phyloP scores from a whole-genome alignment of 2,113 vertebrate species.

The Cavia aperea region DNA sequence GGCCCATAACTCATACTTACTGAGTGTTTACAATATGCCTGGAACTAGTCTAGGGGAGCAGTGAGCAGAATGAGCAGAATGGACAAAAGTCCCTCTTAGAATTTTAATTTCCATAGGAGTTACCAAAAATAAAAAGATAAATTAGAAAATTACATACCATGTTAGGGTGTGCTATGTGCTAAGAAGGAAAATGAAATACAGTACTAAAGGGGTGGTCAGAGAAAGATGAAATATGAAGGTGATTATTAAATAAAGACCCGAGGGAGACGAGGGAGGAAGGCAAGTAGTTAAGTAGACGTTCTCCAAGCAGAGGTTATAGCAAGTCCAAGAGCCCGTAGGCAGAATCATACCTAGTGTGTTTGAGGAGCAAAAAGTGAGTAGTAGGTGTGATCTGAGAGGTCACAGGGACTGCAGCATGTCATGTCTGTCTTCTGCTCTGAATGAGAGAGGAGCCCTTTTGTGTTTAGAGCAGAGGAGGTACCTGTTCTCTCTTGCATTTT shows the following conservation, averaged over 20 bases:
- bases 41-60: background rate
- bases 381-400: background rate
- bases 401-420: background rate
- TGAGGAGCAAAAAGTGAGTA: background rate
- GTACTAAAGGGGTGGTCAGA: background rate
- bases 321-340: background rate
- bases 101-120: background rate
- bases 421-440: background rate
- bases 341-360: background rate
- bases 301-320: background rate
- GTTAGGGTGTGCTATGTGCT: background rate
- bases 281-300: background rate
- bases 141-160: background rate
- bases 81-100: background rate
- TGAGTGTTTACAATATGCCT: background rate
- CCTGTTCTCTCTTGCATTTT: background rate
- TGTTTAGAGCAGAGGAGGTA: background rate
- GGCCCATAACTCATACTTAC: background rate
- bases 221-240: background rate
- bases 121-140: background rate
- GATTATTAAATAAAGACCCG: background rate
- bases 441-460: background rate
- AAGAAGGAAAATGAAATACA: background rate
- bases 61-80: background rate
- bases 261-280: background rate